Percentiles rank a stretch among this genome's conserved stretches.
Conservation (phyloP, 2,113 vertebrate genomes). For the Amazona guildingii region DNA sequence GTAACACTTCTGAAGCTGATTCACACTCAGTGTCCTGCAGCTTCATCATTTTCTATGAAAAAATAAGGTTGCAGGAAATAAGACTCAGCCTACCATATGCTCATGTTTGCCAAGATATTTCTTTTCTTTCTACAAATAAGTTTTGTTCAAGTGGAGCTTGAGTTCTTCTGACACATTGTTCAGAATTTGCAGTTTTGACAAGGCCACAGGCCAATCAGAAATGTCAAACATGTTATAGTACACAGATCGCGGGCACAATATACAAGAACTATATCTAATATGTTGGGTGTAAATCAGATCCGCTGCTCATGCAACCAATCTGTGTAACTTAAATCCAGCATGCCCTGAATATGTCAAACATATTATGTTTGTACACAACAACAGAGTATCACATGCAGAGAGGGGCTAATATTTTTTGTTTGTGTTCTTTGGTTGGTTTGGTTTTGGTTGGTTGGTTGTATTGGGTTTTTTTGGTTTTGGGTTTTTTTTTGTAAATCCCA, state of each 20-base stretch:
- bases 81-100: background rate
- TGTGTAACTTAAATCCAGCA: background rate
- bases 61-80: background rate
- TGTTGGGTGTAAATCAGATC: background rate
- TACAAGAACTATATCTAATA: background rate
- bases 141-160: background rate
- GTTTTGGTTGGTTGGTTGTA: background rate
- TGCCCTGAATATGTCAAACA: constrained; percentile 43
- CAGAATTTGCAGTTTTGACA: background rate
- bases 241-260: background rate
- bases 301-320: background rate
- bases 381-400: background rate
- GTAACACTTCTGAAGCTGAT: background rate
- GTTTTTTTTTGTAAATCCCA: background rate
- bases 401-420: background rate
- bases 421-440: too few relatives aligned
- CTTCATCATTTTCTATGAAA: background rate
- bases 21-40: background rate
- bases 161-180: background rate
- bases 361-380: background rate
- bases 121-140: background rate
- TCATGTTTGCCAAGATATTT: background rate
- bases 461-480: background rate
- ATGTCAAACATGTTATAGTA: background rate
- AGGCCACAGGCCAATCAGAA: constrained; percentile 13